Conservation (phyloP, 2,113 vertebrate genomes). For the Ameiurus melas region DNA sequence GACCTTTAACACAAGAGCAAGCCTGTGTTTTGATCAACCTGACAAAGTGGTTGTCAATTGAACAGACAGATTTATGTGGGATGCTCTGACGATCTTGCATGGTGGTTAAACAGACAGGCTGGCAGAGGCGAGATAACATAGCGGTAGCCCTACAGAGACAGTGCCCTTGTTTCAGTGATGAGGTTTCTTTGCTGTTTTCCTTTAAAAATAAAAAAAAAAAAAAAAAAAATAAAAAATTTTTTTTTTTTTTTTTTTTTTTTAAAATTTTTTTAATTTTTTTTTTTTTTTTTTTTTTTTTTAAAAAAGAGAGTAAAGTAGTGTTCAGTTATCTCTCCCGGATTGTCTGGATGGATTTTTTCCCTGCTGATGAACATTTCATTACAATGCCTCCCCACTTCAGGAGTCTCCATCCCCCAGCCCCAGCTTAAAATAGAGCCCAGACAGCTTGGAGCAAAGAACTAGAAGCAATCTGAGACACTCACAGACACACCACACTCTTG, state of each 20-base stretch:
- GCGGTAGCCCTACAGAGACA: slow-evolving; percentile 34
- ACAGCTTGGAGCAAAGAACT: slow-evolving; percentile 35
- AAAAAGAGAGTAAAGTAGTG: too few relatives aligned
- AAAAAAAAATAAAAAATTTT: too few relatives aligned
- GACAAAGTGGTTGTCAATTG: slow-evolving; percentile 24
- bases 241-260: too few relatives aligned
- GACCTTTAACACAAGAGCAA: slow-evolving; percentile 37
- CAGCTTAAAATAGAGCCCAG: slow-evolving; percentile 46
- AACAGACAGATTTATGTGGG: slow-evolving; percentile 42
- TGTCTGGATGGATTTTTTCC: slow-evolving; percentile 31
- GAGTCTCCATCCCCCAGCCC: slow-evolving; percentile 28
- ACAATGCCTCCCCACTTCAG: slow-evolving; percentile 20
- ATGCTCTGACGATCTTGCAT: slow-evolving; percentile 40
- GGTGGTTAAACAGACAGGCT: slow-evolving; percentile 36
- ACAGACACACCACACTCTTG: not conserved
- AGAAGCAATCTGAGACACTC: not conserved
- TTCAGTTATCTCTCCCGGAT: too few relatives aligned
- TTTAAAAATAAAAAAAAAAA: too few relatives aligned
- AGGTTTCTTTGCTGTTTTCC: slow-evolving; percentile 31
- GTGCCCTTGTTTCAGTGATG: slow-evolving; percentile 35
- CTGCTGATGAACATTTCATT: slow-evolving; percentile 46
- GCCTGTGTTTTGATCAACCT: slow-evolving; percentile 32
- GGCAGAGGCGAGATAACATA: slow-evolving; percentile 49
- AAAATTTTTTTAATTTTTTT: too few relatives aligned
- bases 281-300: too few relatives aligned